These are phyloP conservation scores for Cyprinus carpio DNA, from an alignment of 2,113 vertebrate genomes.

Conservation along the genomic window DNA sequence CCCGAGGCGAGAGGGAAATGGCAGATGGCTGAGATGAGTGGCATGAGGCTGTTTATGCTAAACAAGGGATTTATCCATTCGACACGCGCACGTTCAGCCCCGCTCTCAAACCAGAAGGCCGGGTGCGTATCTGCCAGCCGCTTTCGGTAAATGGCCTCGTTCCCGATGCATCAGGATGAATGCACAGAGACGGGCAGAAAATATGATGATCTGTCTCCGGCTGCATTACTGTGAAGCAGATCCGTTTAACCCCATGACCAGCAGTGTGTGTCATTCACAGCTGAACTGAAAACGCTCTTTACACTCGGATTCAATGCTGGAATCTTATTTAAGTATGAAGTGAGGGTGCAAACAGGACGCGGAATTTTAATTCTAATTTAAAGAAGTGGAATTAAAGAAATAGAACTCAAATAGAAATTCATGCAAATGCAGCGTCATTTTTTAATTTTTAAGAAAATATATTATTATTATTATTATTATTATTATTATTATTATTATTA, in stretches of 20 bases:
- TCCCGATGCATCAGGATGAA: background rate
- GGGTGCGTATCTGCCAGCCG: background rate
- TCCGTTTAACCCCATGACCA: background rate
- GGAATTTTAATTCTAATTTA: background rate
- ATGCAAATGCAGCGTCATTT: background rate
- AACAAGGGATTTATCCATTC: conserved; percentile 37
- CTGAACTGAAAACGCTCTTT: background rate
- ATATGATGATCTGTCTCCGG: conserved; percentile 4
- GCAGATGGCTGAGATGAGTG: conserved; percentile 11
- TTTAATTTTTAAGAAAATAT: too few relatives aligned
- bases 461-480: too few relatives aligned
- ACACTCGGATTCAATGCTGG: background rate
- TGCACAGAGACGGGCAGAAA: background rate
- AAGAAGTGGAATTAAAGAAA: background rate
- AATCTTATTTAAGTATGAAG: background rate
- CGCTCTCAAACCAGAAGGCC: background rate
- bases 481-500: too few relatives aligned
- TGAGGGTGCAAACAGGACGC: too few relatives aligned
- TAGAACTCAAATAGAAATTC: background rate
- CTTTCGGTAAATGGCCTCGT: conserved; percentile 3
- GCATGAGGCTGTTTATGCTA: conserved; percentile 39
- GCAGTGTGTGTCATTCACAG: background rate
- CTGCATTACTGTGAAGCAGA: background rate
- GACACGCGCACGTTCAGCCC: background rate
- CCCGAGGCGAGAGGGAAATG: conserved; percentile 33